Evolutionary conservation across 2,888 invertebrate genomes (phyloP).

Genomic region (Lamellibrachia satsuma): DNA sequence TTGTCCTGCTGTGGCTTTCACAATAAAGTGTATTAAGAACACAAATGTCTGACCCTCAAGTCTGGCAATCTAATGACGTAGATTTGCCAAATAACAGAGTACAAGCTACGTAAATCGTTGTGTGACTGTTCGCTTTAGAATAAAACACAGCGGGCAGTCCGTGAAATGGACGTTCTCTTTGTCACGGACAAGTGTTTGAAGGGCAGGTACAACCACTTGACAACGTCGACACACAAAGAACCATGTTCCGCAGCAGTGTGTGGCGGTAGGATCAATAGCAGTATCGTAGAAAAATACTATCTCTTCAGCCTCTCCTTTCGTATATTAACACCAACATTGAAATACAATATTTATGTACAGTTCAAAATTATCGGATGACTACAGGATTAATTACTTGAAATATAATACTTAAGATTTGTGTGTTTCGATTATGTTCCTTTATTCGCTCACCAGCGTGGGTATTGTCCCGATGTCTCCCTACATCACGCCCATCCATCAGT

Average conservation of each 20-base stretch:
- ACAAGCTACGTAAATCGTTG: not conserved
- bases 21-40: not conserved
- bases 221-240: constrained; percentile 2
- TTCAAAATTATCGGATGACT: too few species aligned
- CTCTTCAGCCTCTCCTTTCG: too few species aligned
- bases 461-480: too few species aligned
- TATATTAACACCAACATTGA: too few species aligned
- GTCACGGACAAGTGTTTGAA: not conserved
- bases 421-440: too few species aligned
- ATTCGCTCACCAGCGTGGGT: too few species aligned
- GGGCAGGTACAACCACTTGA: not conserved
- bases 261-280: not conserved
- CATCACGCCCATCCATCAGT: too few species aligned
- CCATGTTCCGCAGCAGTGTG: not conserved
- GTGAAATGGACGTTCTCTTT: not conserved
- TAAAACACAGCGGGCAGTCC: not conserved
- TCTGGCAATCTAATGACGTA: not conserved
- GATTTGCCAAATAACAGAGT: not conserved
- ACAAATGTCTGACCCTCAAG: not conserved
- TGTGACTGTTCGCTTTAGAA: not conserved
- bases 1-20: not conserved
- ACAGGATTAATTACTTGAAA: too few species aligned
- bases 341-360: too few species aligned
- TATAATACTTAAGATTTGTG: too few species aligned
- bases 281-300: not conserved